Evolutionary conservation across 2,113 vertebrate species (phyloP).

Genomic region (Ochotona princeps): DNA sequence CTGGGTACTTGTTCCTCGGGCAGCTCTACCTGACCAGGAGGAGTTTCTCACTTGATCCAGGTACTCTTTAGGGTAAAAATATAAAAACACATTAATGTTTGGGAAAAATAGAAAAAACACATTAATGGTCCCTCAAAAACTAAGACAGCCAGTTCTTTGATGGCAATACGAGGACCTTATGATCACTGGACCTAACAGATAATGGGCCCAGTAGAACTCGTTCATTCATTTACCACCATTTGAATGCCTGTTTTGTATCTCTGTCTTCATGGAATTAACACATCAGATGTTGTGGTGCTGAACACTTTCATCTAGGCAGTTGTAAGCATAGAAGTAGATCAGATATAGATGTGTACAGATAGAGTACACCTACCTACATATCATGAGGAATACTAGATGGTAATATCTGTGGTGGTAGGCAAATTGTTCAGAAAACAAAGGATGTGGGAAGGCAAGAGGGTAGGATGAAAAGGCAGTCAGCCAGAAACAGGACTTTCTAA

Average conservation of each 20-base stretch:
- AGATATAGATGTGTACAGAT: neutral
- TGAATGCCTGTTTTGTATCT: neutral
- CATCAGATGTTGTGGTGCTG: neutral
- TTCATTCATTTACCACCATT: neutral
- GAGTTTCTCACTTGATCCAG: neutral
- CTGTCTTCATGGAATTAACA: neutral
- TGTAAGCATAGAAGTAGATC: neutral
- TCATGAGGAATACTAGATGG: neutral
- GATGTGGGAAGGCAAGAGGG: neutral
- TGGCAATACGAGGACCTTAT: neutral
- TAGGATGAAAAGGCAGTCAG: neutral
- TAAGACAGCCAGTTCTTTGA: neutral
- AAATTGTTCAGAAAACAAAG: neutral
- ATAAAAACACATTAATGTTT: slow-evolving; percentile 8
- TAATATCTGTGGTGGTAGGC: neutral
- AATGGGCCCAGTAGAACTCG: neutral
- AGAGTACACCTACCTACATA: neutral
- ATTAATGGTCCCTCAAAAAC: neutral
- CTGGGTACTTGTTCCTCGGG: neutral
- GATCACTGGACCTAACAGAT: neutral
- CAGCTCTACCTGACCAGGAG: neutral
- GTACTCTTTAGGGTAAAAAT: neutral
- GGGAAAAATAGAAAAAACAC: too few relatives aligned
- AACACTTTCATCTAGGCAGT: neutral
- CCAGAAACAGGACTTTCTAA: neutral